These are phyloP conservation scores for Oceanites oceanicus DNA, from an alignment of 2,113 vertebrate species.

Conservation along the genomic window DNA sequence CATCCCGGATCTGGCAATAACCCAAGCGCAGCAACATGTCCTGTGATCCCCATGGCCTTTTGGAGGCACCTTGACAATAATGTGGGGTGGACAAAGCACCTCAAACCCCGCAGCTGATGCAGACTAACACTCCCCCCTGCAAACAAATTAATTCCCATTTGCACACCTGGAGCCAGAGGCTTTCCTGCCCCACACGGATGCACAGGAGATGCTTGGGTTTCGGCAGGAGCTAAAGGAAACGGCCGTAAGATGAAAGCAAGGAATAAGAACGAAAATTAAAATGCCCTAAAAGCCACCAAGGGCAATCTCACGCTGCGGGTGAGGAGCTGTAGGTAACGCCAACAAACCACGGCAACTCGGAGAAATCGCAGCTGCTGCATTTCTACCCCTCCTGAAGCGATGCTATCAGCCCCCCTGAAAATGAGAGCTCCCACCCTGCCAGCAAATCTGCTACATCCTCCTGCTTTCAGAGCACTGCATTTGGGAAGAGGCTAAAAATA, in stretches of 20 bases:
- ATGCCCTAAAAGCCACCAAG: neutral
- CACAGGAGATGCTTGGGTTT: neutral
- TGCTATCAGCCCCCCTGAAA: neutral
- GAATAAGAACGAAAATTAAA: neutral
- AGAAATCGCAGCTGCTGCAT: neutral
- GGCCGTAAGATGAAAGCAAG: neutral
- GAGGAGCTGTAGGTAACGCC: neutral
- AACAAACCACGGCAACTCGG: neutral
- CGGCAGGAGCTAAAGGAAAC: neutral
- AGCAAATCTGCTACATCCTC: conserved; percentile 19
- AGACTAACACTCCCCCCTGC: neutral
- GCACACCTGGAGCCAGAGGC: neutral
- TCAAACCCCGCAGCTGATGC: neutral
- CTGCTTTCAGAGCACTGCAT: neutral
- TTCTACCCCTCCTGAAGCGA: neutral
- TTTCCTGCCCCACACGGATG: accelerated
- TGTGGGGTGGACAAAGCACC: accelerated
- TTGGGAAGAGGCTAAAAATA: conserved; percentile 46
- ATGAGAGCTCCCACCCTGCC: neutral
- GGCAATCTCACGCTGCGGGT: neutral
- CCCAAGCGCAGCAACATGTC: neutral
- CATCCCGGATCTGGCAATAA: neutral
- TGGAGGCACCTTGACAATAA: neutral
- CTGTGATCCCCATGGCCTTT: neutral
- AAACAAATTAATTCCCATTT: neutral